Evolutionary conservation across 2,888 invertebrate species (phyloP).

Genomic region (Microctonus brassicae): DNA sequence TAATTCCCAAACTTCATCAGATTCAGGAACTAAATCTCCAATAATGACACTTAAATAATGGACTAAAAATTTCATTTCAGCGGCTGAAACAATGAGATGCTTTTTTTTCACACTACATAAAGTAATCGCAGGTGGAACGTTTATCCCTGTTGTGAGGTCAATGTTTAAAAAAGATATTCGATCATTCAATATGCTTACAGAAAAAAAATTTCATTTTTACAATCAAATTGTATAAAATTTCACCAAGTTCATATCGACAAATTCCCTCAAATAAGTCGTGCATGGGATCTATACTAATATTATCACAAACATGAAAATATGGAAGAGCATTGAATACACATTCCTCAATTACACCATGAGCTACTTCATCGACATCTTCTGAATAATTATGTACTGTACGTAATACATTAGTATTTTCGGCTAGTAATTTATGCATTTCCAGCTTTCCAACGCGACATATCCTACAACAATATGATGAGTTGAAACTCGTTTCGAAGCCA

Average conservation of each 20-base stretch:
- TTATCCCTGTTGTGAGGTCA: slow-evolving; percentile 35
- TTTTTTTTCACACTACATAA: slow-evolving; percentile 28
- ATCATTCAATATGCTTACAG: slow-evolving; percentile 36
- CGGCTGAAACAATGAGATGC: slow-evolving; percentile 38
- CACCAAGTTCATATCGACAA: slow-evolving; percentile 39
- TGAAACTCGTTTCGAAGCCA: slow-evolving; percentile 47
- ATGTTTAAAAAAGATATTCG: slow-evolving; percentile 31
- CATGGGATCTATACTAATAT: slow-evolving; percentile 50
- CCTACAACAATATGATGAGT: slow-evolving; percentile 50
- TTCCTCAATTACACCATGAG: slow-evolving; percentile 48
- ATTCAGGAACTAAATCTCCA: slow-evolving; percentile 37
- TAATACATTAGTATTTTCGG: slow-evolving; percentile 39
- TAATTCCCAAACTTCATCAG: slow-evolving; percentile 38
- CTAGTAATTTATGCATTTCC: slow-evolving; percentile 37
- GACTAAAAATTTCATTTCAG: too few species aligned
- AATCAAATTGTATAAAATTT: slow-evolving; percentile 41
- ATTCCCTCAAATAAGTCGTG: slow-evolving; percentile 47
- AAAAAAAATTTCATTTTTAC: slow-evolving; percentile 39
- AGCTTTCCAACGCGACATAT: slow-evolving; percentile 47
- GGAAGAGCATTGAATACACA: slow-evolving; percentile 48
- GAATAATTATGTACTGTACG: slow-evolving; percentile 45
- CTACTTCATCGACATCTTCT: slow-evolving; percentile 34
- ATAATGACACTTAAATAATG: slow-evolving; percentile 42
- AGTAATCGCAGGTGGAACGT: slow-evolving; percentile 25
- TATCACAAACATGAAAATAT: slow-evolving; percentile 48